phyloP scores from a whole-genome alignment of 2,888 invertebrate genomes.

The Trachelus stipa region DNA sequence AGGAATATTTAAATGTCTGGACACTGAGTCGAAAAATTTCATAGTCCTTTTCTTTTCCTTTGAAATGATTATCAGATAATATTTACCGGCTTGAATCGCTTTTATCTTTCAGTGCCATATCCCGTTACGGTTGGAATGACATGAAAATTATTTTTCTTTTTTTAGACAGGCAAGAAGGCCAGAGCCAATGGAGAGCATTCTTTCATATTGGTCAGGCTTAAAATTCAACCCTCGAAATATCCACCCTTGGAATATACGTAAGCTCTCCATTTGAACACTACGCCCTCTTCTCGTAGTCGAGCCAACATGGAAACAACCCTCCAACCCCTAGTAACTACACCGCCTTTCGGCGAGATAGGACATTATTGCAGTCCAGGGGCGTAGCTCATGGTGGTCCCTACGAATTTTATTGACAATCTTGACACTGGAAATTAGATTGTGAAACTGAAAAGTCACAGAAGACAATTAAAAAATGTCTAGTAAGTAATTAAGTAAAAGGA shows the following conservation, averaged over 20 bases:
- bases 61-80: background rate
- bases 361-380: conserved; percentile 36
- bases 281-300: conserved; percentile 16
- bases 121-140: background rate
- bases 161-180: background rate
- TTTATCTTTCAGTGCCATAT: background rate
- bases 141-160: conserved; percentile 15
- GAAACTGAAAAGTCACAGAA: background rate
- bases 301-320: background rate
- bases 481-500: background rate
- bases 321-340: conserved; percentile 16
- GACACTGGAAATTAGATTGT: background rate
- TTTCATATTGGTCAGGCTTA: background rate
- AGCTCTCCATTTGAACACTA: conserved; percentile 32
- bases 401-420: background rate
- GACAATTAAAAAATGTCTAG: background rate
- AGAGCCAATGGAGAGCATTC: background rate
- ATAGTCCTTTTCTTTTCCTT: background rate
- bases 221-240: background rate
- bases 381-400: conserved; percentile 7
- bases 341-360: conserved; percentile 22
- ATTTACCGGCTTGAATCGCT: background rate
- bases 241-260: conserved; percentile 8
- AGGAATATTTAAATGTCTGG: background rate
- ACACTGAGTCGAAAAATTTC: background rate